These are phyloP conservation scores for Pardosa pseudoannulata DNA, from an alignment of 2,888 invertebrate genomes.

Conservation along the genomic window DNA sequence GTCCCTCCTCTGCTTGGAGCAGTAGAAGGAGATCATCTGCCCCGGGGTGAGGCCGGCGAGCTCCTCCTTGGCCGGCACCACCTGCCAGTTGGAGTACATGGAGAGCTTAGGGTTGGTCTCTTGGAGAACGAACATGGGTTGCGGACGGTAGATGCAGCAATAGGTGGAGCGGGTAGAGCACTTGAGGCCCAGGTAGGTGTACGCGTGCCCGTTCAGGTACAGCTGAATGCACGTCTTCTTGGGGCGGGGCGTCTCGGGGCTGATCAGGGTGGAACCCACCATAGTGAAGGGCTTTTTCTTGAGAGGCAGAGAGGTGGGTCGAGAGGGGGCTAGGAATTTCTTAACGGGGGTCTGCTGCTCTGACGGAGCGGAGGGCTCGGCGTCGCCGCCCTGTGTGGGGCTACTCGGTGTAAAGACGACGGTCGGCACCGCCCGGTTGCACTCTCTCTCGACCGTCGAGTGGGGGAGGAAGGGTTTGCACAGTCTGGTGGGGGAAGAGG, in stretches of 20 bases:
- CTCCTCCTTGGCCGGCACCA: constrained; percentile 74
- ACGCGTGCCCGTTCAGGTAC: constrained; percentile 90
- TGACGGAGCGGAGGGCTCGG: neutral
- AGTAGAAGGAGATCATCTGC: constrained; percentile 84
- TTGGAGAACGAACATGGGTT: constrained; percentile 90
- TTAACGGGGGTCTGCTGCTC: constrained; percentile 44
- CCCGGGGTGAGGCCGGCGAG: constrained; percentile 83
- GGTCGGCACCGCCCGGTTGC: constrained; percentile 51
- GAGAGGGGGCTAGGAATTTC: constrained; percentile 74
- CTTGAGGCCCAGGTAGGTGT: constrained; percentile 92
- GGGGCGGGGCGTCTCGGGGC: constrained; percentile 93
- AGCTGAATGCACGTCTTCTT: constrained; percentile 92
- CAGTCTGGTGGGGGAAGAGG: neutral
- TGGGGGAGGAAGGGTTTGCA: no score
- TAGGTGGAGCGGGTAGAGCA: constrained; percentile 93
- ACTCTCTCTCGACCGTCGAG: constrained; percentile 23
- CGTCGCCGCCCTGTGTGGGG: constrained; percentile 44
- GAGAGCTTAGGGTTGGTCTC: constrained; percentile 90
- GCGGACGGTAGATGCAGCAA: constrained; percentile 94
- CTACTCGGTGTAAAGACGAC: constrained; percentile 68
- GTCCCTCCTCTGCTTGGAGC: constrained; percentile 85
- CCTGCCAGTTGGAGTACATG: constrained; percentile 95
- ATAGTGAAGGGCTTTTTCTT: constrained; percentile 85
- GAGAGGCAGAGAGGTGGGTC: constrained; percentile 88
- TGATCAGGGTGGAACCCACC: constrained; percentile 81